Percentiles rank a stretch among this genome's conserved stretches.
Evolutionary conservation across 2,797 vertebrate species (phyloP).

Genomic region (Syngnathus rostellatus): DNA sequence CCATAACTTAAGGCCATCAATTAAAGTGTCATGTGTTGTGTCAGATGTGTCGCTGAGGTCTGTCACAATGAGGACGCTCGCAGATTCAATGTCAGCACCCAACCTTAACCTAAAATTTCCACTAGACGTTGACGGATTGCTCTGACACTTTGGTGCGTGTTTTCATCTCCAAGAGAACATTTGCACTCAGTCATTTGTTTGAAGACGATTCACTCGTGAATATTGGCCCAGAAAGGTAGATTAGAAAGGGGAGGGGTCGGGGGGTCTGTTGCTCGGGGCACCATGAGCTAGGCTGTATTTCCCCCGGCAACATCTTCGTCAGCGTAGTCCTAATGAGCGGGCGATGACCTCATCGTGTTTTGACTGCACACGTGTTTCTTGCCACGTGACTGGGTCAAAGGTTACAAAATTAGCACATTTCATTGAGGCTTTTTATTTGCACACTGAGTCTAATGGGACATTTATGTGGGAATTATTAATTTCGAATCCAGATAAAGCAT

Average conservation of each 20-base stretch:
- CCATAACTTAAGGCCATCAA: slow-evolving; percentile 49
- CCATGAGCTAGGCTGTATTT: not conserved
- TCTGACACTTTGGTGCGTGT: not conserved
- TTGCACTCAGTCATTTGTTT: not conserved
- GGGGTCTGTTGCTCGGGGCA: not conserved
- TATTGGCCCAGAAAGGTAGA: not conserved
- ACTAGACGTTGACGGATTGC: not conserved
- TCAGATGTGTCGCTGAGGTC: slow-evolving; percentile 30
- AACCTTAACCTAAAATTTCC: slow-evolving; percentile 7
- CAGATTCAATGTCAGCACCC: slow-evolving; percentile 17
- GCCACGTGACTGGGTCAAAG: slow-evolving; percentile 5
- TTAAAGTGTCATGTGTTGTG: slow-evolving; percentile 34
- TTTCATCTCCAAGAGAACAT: not conserved
- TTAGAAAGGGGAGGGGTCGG: not conserved
- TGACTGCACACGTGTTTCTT: not conserved
- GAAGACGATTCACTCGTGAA: not conserved
- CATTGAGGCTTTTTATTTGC: not conserved
- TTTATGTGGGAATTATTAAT: slow-evolving; percentile 1
- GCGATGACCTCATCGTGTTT: slow-evolving; percentile 2
- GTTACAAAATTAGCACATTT: not conserved
- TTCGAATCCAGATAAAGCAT: not conserved
- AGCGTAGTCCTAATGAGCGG: not conserved
- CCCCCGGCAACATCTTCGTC: slow-evolving; percentile 2
- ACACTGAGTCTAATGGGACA: not conserved
- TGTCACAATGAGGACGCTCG: slow-evolving; percentile 38